Conservation (phyloP, 2,113 vertebrate genomes). For the Odocoileus hemionus region DNA sequence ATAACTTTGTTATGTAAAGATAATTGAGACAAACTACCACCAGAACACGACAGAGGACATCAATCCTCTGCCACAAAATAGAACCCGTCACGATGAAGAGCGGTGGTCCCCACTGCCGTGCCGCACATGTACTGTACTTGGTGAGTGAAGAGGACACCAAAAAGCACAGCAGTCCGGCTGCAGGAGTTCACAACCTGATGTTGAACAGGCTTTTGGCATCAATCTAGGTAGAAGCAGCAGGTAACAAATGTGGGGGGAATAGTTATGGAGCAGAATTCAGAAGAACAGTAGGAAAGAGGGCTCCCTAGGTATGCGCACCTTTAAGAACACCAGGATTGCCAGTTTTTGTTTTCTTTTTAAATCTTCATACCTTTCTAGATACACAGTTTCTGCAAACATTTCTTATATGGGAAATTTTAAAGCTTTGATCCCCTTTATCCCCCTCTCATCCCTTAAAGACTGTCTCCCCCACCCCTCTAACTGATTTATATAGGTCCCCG, state of each 20-base stretch:
- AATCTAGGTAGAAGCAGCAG: background rate
- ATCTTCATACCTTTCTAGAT: background rate
- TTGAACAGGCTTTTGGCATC: background rate
- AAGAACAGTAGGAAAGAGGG: background rate
- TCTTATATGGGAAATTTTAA: background rate
- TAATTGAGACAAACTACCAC: background rate
- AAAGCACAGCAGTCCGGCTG: background rate
- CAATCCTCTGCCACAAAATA: background rate
- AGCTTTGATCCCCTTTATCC: background rate
- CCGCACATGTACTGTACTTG: accelerated
- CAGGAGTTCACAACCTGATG: background rate
- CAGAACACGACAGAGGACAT: background rate
- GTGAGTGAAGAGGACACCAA: background rate
- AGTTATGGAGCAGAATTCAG: background rate
- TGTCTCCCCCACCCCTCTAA: background rate
- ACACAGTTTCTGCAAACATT: background rate
- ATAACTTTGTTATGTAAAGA: background rate
- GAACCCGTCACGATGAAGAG: background rate
- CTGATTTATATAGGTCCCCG: background rate
- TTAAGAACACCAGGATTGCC: background rate
- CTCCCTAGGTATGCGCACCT: background rate
- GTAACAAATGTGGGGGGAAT: background rate
- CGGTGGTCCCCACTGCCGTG: accelerated
- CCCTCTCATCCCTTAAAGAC: too few species aligned
- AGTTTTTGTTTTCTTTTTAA: background rate